Evolutionary conservation across 2,888 invertebrate genomes (phyloP).

Genomic region (Ichneumoninae sp.): DNA sequence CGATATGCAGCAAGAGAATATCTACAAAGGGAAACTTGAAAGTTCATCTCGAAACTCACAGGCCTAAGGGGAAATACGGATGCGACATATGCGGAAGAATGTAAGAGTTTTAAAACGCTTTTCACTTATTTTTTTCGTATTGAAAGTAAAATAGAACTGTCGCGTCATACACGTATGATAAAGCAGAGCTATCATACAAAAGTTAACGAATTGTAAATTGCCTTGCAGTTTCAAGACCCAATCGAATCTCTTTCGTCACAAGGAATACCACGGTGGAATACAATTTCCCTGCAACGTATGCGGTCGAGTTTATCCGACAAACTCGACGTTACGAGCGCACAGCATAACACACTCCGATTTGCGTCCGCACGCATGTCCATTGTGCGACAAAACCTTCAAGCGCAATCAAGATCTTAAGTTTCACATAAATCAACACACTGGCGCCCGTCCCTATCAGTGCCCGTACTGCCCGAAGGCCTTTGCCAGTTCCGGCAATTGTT

Average conservation of each 20-base stretch:
- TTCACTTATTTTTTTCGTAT: not conserved
- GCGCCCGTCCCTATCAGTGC: conserved; percentile 90
- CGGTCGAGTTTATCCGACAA: conserved; percentile 89
- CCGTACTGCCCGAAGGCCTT: conserved; percentile 90
- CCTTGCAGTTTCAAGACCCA: conserved; percentile 88
- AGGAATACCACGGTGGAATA: conserved; percentile 87
- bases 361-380: conserved; percentile 89
- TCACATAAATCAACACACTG: conserved; percentile 91
- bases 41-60: conserved; percentile 88
- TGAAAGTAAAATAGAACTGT: too few species aligned
- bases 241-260: conserved; percentile 88
- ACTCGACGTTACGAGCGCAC: conserved; percentile 89
- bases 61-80: conserved; percentile 87
- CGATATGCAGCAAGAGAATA: conserved; percentile 87
- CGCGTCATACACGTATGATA: not conserved
- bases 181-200: not conserved
- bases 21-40: conserved; percentile 88
- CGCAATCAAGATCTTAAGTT: conserved; percentile 91
- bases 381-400: conserved; percentile 90
- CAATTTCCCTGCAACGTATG: conserved; percentile 89
- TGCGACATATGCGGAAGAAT: conserved; percentile 89
- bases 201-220: conserved; percentile 18
- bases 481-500: conserved; percentile 90
- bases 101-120: conserved; percentile 85
- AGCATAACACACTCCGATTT: conserved; percentile 90